A percentile compares a stretch with the other conserved stretches of the same genome.
phyloP scores from a whole-genome alignment of 2,888 invertebrate species.

The Argyresthia albistria region DNA sequence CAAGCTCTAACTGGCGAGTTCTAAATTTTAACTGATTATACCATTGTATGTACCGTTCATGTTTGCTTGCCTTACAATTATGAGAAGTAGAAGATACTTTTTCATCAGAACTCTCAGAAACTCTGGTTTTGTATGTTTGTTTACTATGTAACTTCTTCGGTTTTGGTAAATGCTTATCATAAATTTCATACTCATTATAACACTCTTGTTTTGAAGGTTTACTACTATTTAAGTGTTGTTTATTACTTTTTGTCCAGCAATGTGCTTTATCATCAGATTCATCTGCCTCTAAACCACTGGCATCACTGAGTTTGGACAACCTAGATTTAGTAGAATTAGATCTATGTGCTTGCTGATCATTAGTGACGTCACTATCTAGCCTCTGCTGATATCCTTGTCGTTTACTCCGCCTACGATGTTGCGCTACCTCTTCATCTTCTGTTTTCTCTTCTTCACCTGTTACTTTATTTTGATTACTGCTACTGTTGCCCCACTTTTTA shows the following conservation, averaged over 20 bases:
- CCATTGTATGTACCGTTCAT: conserved; percentile 31
- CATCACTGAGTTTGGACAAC: not conserved
- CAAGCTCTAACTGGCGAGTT: conserved; percentile 34
- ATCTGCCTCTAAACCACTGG: not conserved
- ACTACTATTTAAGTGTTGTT: not conserved
- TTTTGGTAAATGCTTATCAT: not conserved
- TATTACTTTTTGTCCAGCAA: no score
- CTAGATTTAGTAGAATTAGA: no score
- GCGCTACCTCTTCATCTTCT: not conserved
- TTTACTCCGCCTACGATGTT: not conserved
- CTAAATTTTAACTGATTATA: conserved; percentile 38
- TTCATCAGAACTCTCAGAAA: not conserved
- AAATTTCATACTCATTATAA: not conserved
- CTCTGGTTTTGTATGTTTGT: not conserved
- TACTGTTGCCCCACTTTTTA: conserved; percentile 6
- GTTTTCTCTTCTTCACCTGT: not conserved
- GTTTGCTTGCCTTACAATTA: not conserved
- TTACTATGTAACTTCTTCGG: not conserved
- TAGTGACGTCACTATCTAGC: not conserved
- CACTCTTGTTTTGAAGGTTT: not conserved
- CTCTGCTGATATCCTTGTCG: not conserved
- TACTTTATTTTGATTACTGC: not conserved
- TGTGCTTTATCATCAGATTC: not conserved
- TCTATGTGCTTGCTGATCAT: not conserved
- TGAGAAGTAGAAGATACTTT: not conserved